Conservation (phyloP, 1,140 invertebrate genomes). For the Neotoxoptera formosana region DNA sequence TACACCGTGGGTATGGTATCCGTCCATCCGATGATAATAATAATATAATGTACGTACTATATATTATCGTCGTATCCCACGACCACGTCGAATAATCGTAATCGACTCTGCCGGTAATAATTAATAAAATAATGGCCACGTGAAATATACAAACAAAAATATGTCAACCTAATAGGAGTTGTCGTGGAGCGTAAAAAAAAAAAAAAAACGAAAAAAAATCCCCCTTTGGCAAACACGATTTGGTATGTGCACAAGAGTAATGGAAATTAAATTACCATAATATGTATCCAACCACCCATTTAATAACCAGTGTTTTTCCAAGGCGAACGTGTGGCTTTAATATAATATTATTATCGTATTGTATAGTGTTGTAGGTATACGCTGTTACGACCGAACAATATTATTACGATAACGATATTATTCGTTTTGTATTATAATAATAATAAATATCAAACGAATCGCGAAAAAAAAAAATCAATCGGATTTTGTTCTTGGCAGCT, state of each 20-base stretch:
- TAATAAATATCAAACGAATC: not conserved
- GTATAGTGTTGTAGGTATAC: too few species aligned
- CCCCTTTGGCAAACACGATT: not conserved
- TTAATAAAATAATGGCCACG: not conserved
- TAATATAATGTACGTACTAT: not conserved
- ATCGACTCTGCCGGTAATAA: not conserved
- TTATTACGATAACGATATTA: not conserved
- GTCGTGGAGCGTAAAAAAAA: not conserved
- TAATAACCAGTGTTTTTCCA: not conserved
- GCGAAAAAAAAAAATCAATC: not conserved
- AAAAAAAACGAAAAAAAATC: too few species aligned
- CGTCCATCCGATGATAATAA: not conserved
- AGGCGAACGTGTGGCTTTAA: not conserved
- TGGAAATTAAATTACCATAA: conserved; percentile 32
- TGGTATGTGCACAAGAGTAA: conserved; percentile 11
- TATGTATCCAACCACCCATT: not conserved
- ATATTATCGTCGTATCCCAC: too few species aligned
- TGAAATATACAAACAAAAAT: not conserved
- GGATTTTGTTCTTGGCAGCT: not conserved
- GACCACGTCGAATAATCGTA: not conserved
- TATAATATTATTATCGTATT: not conserved
- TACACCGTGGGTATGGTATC: too few species aligned
- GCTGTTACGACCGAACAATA: not conserved
- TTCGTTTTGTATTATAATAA: not conserved
- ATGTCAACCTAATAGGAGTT: conserved; percentile 4